Base-by-base conservation (phyloP, 1,140 invertebrate genomes). In the Drosophila littoralis region DNA sequence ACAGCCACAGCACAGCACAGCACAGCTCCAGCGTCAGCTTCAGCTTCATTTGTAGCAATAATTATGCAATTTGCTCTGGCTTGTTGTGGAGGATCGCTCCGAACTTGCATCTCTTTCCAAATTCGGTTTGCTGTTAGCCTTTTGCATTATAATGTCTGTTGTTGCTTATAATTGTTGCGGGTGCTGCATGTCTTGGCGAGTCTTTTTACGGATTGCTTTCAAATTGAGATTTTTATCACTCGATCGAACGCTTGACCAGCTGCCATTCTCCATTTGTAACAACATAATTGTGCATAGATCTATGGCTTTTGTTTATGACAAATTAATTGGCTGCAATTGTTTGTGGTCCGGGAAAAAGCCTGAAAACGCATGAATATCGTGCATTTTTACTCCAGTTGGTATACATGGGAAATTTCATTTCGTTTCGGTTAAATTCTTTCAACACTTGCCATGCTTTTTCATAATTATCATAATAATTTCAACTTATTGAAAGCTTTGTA, bases 1-100 rank as follows among this genome's bases (percentile, higher is more conserved):
- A 10, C 43, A 46, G 15, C 57, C 7, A 51, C 38, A n/a, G n/a
- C n/a, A n/a, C n/a, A n/a, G n/a, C n/a, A n/a, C n/a, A n/a, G n/a
- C n/a, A n/a, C n/a, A 57, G 60, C 48, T n/a, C 15, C 55, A 75
- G 66, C 71, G 72, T 75, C 79, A 79, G 32, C 42, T 54, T 33
- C 59, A 83, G 79, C 83, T 88, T 89, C 83, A 88, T 88, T 88
- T 88, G 83, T 79, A 75, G 79, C 79, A 88, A 88, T 88, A 88
- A 88, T 88, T 88, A 88, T 88, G 83, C 83, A 88, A 88, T 88
- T 88, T 89, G 84, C 84, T 88, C 7, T 50, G 55, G 38, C 67
- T 64, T 17, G 73, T 71, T 69, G 77, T 33, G 43, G 63, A 52
- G 81, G 70, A 85, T 85, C 84, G 72, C 59, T 46, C 6, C 40